Percentiles rank a stretch among this genome's conserved stretches.
phyloP scores from a whole-genome alignment of 2,888 invertebrate genomes.

The Thera britannica region DNA sequence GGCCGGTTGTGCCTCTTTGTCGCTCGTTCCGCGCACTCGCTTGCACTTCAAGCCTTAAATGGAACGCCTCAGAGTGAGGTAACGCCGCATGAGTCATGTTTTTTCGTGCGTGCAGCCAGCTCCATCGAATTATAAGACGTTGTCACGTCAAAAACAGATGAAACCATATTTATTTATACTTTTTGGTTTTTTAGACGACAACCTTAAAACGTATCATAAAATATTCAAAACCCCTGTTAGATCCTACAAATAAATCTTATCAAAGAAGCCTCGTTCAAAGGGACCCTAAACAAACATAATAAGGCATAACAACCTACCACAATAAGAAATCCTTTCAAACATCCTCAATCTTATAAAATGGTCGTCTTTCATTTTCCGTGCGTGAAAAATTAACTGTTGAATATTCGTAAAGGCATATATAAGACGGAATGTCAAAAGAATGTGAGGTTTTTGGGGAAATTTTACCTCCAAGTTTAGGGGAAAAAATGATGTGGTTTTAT shows the following conservation, averaged over 20 bases:
- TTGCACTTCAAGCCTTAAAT: too few relatives aligned
- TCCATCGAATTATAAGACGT: too few relatives aligned
- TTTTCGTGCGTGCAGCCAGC: too few relatives aligned
- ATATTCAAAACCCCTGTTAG: conserved; percentile 1
- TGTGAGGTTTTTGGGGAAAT: background rate
- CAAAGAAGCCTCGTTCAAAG: conserved; percentile 6
- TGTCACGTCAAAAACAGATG: too few relatives aligned
- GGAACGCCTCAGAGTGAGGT: too few relatives aligned
- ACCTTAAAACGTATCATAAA: background rate
- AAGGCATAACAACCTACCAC: conserved; percentile 25
- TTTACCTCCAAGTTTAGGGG: too few relatives aligned
- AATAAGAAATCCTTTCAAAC: conserved; percentile 34
- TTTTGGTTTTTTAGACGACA: background rate
- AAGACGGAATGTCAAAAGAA: background rate
- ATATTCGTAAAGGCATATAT: conserved; percentile 17
- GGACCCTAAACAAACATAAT: conserved; percentile 32
- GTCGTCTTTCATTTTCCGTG: conserved; percentile 39
- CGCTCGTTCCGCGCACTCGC: too few relatives aligned
- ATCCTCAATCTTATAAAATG: conserved; percentile 41
- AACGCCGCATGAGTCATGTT: too few relatives aligned
- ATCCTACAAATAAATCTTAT: conserved; percentile 10
- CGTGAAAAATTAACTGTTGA: conserved; percentile 40
- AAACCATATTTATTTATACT: background rate
- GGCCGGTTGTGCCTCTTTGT: too few relatives aligned
- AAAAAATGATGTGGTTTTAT: too few relatives aligned